These are phyloP conservation scores for Heliconius ismenius DNA, from an alignment of 2,888 invertebrate species.

Conservation along the genomic window DNA sequence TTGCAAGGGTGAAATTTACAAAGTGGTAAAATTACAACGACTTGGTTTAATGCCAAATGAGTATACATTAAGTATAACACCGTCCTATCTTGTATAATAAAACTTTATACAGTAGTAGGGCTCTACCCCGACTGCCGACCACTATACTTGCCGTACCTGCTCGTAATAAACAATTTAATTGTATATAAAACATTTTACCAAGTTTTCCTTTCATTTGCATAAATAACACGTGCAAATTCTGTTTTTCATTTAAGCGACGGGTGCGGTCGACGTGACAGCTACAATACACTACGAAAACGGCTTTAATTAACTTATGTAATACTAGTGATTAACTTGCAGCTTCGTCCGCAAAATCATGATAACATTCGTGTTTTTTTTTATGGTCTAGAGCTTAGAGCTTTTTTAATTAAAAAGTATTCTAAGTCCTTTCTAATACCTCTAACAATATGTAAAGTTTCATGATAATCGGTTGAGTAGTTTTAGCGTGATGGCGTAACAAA, in stretches of 20 bases:
- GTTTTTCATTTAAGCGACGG: conserved; percentile 21
- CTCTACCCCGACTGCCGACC: neutral
- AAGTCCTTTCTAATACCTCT: no score
- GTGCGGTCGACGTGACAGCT: conserved; percentile 14
- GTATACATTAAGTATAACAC: conserved; percentile 53
- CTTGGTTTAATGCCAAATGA: conserved; percentile 54
- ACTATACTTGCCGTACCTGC: neutral
- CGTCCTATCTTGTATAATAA: conserved; percentile 43
- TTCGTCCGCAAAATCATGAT: no score
- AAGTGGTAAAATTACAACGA: neutral
- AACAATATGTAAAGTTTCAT: no score
- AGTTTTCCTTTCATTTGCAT: conserved; percentile 15
- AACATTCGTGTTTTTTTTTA: no score
- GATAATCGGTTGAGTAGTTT: no score
- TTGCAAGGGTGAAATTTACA: conserved; percentile 25
- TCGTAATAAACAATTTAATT: conserved; percentile 5
- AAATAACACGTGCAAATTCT: conserved; percentile 20
- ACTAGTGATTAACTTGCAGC: no score
- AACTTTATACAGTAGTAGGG: conserved; percentile 37
- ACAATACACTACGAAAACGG: conserved; percentile 8
- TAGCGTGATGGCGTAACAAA: no score
- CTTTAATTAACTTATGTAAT: conserved; percentile 15
- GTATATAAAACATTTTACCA: neutral
- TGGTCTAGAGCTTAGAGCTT: no score
- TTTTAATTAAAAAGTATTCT: no score